Base-by-base conservation (phyloP, 2,888 invertebrate species). In the Iselma pallidipennis region DNA sequence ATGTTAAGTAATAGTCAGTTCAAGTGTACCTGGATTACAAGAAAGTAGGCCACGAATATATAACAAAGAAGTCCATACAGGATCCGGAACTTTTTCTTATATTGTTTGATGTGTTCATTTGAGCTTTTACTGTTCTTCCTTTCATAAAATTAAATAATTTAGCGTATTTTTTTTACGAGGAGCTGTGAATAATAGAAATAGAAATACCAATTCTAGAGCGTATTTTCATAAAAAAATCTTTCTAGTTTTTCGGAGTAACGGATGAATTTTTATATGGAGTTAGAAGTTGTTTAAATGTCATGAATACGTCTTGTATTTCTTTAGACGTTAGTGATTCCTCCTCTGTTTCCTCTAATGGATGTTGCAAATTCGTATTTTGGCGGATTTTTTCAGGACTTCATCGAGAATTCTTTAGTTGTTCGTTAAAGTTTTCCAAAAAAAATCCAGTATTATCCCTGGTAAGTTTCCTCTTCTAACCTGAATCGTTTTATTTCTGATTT, bases 401-500 rank as follows among this genome's bases (percentile, higher is more conserved):
- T 45, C 45, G 7, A 45, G 21, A 21, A 45, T 45, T 45, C 45
- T 10, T 21, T 12, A 21, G 45, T 45, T 21, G 21, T 45, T 21
- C 21, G 4, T 3, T 12, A 10, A 33, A 33, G 9, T 31, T 31
- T n/a, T 31, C n/a, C n/a, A 23, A 45, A 21, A 23, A 12, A 12
- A 2, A 19, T 37, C 14, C 37, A 37, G 37, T 33, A 14, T 37
- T 16, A 37, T 37, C 16, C 6, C 5, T 19, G 5, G 16, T 19
- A 42, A 42, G 19, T n/a, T 42, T 19, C 1, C 19, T 19, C 19
- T 23, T 23, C 6, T 9, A 45, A 45, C 23, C 3, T 45, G 12
- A 45, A 37, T 16, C 37, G 33, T 45, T n/a, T 45, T 9, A 23
- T 45, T 45, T 45, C 3, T 45, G 45, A 45, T 76, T 77, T 54